Percentiles rank a stretch among this genome's conserved stretches.
These are phyloP conservation scores for Poecile atricapillus DNA, from an alignment of 2,113 vertebrate genomes.

Conservation along the genomic window DNA sequence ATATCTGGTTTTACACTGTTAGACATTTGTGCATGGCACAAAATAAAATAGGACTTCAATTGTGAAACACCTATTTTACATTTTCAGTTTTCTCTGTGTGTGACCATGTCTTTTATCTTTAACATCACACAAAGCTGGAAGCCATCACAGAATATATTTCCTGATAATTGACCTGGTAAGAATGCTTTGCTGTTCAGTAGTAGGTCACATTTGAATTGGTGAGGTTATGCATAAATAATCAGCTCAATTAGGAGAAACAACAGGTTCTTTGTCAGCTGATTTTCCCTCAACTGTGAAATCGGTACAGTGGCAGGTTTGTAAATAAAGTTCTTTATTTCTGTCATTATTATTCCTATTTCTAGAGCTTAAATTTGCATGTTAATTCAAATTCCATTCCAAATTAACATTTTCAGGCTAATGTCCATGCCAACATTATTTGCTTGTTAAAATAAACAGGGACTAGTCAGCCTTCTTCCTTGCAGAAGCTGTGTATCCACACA, in stretches of 20 bases:
- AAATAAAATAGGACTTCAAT: background rate
- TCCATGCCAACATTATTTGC: constrained; percentile 35
- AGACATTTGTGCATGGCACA: background rate
- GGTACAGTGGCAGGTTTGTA: constrained; percentile 28
- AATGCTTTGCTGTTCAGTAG: constrained; percentile 49
- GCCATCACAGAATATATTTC: constrained; percentile 29
- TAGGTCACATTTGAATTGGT: constrained; percentile 66
- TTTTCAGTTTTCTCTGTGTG: constrained; percentile 37
- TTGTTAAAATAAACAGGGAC: constrained; percentile 29
- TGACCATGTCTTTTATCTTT: constrained; percentile 57
- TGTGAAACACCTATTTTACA: constrained; percentile 29
- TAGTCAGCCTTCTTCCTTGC: constrained; percentile 5
- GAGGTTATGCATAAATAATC: constrained; percentile 69
- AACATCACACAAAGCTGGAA: constrained; percentile 46
- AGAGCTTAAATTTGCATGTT: constrained; percentile 45
- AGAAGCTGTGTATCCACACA: background rate
- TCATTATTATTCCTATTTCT: constrained; percentile 13
- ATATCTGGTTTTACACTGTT: background rate
- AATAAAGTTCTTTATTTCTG: constrained; percentile 57
- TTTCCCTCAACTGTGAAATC: constrained; percentile 50
- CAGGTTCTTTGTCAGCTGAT: constrained; percentile 56
- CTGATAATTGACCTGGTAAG: constrained; percentile 50
- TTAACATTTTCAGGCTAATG: constrained; percentile 41
- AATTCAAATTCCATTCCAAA: constrained; percentile 47
- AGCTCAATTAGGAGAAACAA: constrained; percentile 53